Conservation (phyloP, 2,797 vertebrate species). For the Cirrhinus molitorella region DNA sequence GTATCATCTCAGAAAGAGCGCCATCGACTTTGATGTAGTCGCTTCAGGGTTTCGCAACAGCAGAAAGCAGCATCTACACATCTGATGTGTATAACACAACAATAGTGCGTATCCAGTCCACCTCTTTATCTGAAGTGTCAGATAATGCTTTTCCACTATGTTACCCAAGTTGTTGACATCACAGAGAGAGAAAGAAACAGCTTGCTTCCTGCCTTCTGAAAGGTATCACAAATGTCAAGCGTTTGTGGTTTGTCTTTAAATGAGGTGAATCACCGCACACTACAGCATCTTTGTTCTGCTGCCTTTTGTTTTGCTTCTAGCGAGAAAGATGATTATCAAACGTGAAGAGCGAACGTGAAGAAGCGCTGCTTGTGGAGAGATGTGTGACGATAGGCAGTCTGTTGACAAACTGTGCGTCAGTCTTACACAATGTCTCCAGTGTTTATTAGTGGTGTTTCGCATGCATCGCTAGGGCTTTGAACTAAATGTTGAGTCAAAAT, state of each 20-base stretch:
- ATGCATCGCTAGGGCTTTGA: neutral
- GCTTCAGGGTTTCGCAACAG: neutral
- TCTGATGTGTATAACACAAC: neutral
- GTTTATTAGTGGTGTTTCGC: neutral
- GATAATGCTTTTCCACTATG: constrained; percentile 55
- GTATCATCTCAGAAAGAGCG: neutral
- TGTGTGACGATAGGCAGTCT: neutral
- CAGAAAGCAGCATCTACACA: neutral
- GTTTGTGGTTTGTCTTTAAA: constrained; percentile 83
- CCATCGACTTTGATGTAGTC: neutral
- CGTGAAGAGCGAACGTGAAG: neutral
- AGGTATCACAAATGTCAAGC: constrained; percentile 92
- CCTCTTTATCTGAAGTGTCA: constrained; percentile 68
- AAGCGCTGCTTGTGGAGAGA: neutral
- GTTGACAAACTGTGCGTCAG: neutral
- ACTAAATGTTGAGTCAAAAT: neutral
- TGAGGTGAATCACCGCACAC: constrained; percentile 77
- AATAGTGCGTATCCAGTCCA: neutral
- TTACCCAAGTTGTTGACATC: constrained; percentile 81
- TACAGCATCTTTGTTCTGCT: constrained; percentile 49
- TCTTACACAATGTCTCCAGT: neutral
- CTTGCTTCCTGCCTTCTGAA: constrained; percentile 91
- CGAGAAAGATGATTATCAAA: constrained; percentile 31
- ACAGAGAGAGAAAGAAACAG: constrained; percentile 80
- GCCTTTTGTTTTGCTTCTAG: constrained; percentile 57